A percentile compares a stretch with the other conserved stretches of the same genome.
These are phyloP conservation scores for Ctenicera cuprea DNA, from an alignment of 2,888 invertebrate species.

Conservation along the genomic window DNA sequence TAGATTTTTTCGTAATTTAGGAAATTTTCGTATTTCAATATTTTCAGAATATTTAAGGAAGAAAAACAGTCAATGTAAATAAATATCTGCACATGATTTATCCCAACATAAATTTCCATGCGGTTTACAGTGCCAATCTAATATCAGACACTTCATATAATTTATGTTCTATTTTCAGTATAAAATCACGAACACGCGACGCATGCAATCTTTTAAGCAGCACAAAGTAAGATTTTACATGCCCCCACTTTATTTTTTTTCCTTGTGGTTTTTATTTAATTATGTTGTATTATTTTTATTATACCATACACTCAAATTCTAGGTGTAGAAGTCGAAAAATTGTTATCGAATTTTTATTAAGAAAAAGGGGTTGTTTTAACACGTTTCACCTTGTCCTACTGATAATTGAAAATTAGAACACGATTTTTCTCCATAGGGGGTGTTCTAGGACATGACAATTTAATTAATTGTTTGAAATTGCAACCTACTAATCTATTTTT, in stretches of 20 bases:
- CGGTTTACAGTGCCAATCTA: no score
- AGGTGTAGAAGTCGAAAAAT: neutral
- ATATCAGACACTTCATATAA: constrained; percentile 16
- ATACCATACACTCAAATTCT: neutral
- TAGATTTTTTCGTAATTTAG: no score
- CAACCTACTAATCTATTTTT: constrained; percentile 21
- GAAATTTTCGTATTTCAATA: no score
- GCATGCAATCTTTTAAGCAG: neutral
- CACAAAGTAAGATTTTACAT: neutral
- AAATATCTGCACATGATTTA: no score
- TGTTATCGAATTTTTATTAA: neutral
- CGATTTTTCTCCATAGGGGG: neutral
- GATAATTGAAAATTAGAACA: constrained; percentile 10
- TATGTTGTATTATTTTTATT: neutral
- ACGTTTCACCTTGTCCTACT: constrained; percentile 16
- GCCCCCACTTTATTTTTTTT: neutral
- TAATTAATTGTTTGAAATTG: neutral
- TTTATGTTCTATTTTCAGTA: constrained; percentile 15
- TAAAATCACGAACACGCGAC: constrained; percentile 20
- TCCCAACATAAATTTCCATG: no score
- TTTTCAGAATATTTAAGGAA: no score
- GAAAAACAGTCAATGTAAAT: no score
- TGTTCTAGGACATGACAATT: neutral
- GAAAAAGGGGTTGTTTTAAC: neutral
- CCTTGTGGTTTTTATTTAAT: neutral